Evolutionary conservation across 2,888 invertebrate species (phyloP).

Genomic region (Frankliniella intonsa): DNA sequence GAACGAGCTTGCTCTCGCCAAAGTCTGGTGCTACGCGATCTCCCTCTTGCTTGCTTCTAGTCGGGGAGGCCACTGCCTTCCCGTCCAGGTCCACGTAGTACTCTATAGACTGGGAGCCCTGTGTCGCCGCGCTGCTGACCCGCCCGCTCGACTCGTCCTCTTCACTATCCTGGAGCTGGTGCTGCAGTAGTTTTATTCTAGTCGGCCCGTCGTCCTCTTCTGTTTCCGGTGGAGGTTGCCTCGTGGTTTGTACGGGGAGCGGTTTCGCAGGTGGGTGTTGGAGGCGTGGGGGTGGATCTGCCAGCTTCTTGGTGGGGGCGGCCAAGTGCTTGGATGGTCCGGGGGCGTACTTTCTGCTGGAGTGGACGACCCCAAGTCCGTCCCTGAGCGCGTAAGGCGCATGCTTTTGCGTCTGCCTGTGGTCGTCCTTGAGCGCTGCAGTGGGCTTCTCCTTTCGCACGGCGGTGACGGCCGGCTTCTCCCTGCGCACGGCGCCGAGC

Average conservation of each 20-base stretch:
- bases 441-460: neutral
- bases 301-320: neutral
- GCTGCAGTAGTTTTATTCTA: constrained; percentile 32
- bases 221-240: neutral
- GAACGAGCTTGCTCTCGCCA: no score
- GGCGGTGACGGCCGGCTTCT: neutral
- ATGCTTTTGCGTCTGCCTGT: no score
- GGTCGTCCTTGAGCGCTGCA: neutral
- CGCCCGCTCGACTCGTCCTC: constrained; percentile 31
- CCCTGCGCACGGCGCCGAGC: neutral
- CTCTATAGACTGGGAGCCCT: neutral
- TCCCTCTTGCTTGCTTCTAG: constrained; percentile 7
- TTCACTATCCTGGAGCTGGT: constrained; percentile 31
- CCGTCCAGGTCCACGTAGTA: neutral
- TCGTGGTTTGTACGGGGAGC: no score
- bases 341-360: neutral
- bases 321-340: neutral
- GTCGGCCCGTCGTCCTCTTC: neutral
- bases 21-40: no score
- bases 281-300: neutral
- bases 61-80: neutral
- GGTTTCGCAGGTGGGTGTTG: neutral
- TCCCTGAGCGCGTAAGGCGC: neutral
- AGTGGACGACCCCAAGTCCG: neutral
- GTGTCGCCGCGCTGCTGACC: constrained; percentile 20